phyloP scores from a whole-genome alignment of 1,140 invertebrate genomes.

The Drosophila watanabei region DNA sequence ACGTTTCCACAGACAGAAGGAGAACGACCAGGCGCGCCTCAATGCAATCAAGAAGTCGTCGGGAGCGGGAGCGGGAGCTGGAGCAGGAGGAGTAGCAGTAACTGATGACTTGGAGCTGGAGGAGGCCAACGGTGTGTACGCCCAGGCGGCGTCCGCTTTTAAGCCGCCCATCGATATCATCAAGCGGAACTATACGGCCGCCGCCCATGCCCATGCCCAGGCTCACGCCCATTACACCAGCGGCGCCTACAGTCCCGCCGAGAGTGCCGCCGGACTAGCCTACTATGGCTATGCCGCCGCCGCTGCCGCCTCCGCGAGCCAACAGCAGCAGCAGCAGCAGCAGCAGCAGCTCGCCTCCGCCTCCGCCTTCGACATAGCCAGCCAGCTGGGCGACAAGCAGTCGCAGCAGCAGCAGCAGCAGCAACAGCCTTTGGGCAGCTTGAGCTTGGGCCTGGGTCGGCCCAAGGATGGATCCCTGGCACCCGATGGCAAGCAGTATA shows the following conservation, averaged over 20 bases:
- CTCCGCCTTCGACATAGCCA: constrained; percentile 57
- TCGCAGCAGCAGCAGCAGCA: constrained; percentile 22
- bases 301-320: constrained; percentile 59
- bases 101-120: constrained; percentile 1
- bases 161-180: constrained; percentile 89
- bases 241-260: constrained; percentile 61
- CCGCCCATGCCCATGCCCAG: constrained; percentile 55
- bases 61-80: background rate
- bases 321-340: constrained; percentile 45
- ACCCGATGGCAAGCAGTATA: constrained; percentile 90
- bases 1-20: constrained; percentile 84
- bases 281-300: constrained; percentile 73
- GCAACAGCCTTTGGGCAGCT: background rate
- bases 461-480: constrained; percentile 21
- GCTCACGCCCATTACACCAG: constrained; percentile 53
- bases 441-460: background rate
- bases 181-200: constrained; percentile 85
- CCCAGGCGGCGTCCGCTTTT: constrained; percentile 90
- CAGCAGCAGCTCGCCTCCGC: constrained; percentile 20
- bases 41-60: constrained; percentile 49
- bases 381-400: constrained; percentile 47
- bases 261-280: constrained; percentile 55
- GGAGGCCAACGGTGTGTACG: constrained; percentile 86
- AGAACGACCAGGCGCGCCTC: constrained; percentile 81
- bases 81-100: background rate